These are phyloP conservation scores for Melanerpes formicivorus DNA, from an alignment of 2,113 vertebrate species.

Conservation along the genomic window DNA sequence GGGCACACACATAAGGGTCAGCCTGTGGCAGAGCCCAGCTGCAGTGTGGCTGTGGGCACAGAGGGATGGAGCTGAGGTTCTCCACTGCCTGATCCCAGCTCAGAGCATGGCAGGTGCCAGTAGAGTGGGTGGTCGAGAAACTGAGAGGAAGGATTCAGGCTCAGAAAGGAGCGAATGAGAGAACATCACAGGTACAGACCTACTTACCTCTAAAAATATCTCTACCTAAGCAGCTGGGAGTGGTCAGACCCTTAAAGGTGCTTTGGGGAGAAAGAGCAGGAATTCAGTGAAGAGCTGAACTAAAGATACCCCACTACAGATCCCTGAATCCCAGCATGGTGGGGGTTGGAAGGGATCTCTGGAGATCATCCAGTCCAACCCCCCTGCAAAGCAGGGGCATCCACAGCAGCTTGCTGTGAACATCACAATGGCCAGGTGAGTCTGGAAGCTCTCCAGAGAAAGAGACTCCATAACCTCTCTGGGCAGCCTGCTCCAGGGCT, in stretches of 20 bases:
- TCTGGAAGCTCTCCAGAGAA: background rate
- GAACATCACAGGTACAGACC: background rate
- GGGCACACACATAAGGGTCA: background rate
- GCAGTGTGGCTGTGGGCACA: background rate
- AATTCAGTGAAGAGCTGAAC: background rate
- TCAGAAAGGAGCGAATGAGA: background rate
- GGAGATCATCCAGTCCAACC: background rate
- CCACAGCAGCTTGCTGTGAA: background rate
- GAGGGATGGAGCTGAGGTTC: rapidly evolving
- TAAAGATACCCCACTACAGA: background rate
- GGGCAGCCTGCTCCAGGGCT: background rate
- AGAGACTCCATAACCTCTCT: background rate
- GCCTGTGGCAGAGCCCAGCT: background rate
- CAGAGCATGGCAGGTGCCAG: background rate
- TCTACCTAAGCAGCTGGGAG: background rate
- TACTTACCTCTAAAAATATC: background rate
- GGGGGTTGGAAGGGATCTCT: background rate
- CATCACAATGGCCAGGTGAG: too few species aligned
- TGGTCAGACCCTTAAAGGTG: background rate
- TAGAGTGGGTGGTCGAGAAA: background rate
- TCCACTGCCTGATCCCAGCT: background rate
- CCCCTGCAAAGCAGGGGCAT: background rate
- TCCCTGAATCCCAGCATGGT: background rate
- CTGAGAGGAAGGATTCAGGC: background rate
- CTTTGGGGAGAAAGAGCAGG: background rate